These are phyloP conservation scores for Connochaetes taurinus DNA, from an alignment of 2,113 vertebrate species.

Conservation along the genomic window DNA sequence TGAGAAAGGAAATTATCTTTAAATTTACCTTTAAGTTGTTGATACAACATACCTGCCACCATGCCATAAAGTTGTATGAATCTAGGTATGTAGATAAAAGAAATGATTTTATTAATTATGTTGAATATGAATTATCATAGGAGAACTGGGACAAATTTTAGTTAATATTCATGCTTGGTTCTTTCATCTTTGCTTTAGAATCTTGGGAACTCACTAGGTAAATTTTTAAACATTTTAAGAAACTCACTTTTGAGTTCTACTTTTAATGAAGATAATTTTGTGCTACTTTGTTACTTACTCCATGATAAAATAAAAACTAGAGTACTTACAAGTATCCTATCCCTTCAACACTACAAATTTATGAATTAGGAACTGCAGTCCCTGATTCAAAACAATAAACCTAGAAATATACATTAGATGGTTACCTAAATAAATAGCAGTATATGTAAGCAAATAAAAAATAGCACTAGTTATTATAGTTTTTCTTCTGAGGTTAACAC, in stretches of 20 bases:
- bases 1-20: neutral
- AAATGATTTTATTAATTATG: neutral
- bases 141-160: neutral
- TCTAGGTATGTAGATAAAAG: neutral
- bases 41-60: neutral
- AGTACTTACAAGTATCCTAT: neutral
- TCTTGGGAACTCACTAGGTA: neutral
- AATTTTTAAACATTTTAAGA: neutral
- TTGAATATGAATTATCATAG: neutral
- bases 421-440: neutral
- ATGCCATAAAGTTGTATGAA: neutral
- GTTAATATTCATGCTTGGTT: neutral
- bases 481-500: neutral
- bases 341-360: neutral
- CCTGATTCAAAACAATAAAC: neutral
- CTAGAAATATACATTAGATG: neutral
- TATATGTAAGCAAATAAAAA: neutral
- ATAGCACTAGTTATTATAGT: neutral
- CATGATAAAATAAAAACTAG: neutral
- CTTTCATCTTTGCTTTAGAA: neutral
- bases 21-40: slow-evolving; percentile 1
- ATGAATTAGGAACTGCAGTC: neutral
- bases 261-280: slow-evolving; percentile 9
- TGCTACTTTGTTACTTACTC: neutral
- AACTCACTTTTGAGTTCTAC: neutral